Evolutionary conservation across 2,797 vertebrate genomes (phyloP).

Genomic region (Anguilla pacifica): DNA sequence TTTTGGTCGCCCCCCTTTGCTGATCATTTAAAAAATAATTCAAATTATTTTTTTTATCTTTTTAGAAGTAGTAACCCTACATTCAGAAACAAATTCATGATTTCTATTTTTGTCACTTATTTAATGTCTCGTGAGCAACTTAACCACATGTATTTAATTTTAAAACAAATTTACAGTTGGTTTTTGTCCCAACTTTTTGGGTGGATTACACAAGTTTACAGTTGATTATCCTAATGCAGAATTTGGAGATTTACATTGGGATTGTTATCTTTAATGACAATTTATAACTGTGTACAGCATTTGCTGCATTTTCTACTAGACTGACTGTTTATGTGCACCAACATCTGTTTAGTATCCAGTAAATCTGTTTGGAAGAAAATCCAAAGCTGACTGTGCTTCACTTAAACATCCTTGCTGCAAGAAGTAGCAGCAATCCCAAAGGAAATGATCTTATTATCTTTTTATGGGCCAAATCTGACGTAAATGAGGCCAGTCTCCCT

Average conservation of each 20-base stretch:
- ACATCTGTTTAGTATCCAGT: background rate
- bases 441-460: background rate
- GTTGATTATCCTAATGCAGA: background rate
- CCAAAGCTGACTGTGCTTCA: background rate
- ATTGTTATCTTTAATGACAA: no score
- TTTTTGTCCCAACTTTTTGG: no score
- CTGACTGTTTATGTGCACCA: background rate
- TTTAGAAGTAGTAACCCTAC: no score
- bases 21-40: no score
- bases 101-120: no score
- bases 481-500: background rate
- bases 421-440: background rate
- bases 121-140: no score
- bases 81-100: no score
- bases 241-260: background rate
- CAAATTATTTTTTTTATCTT: no score
- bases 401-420: background rate
- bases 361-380: background rate
- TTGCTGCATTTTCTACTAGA: background rate
- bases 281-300: background rate
- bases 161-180: no score
- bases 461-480: background rate
- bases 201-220: background rate
- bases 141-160: no score
- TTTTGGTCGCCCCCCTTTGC: no score